Conservation (phyloP, 2,888 invertebrate genomes). For the Orthosia gothica region DNA sequence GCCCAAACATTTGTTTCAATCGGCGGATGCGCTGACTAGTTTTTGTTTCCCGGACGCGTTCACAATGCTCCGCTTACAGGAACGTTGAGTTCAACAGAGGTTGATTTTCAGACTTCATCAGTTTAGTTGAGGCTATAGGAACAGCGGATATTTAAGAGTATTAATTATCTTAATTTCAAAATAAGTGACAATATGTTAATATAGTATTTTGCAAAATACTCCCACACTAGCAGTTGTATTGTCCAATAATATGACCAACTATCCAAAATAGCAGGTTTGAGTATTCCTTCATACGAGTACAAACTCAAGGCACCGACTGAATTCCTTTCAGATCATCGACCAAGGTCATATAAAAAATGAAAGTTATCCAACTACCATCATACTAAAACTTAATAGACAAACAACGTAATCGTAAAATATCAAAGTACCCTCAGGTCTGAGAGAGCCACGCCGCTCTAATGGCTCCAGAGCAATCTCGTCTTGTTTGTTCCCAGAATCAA, state of each 20-base stretch:
- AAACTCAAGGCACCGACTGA: too few relatives aligned
- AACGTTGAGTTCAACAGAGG: slow-evolving; percentile 75
- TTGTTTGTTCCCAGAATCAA: slow-evolving; percentile 80
- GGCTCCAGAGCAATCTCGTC: slow-evolving; percentile 63
- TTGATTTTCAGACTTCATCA: slow-evolving; percentile 78
- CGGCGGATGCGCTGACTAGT: slow-evolving; percentile 74
- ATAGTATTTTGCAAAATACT: too few relatives aligned
- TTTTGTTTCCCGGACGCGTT: slow-evolving; percentile 71
- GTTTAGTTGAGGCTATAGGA: slow-evolving; percentile 60
- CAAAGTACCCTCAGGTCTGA: slow-evolving; percentile 7
- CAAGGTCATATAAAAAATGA: slow-evolving; percentile 15
- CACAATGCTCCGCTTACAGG: slow-evolving; percentile 63
- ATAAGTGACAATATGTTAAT: too few relatives aligned
- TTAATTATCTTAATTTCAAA: neutral
- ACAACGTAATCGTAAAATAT: slow-evolving; percentile 7
- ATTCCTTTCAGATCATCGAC: neutral
- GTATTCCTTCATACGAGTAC: too few relatives aligned
- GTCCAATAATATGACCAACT: neutral
- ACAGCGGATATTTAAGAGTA: slow-evolving; percentile 27
- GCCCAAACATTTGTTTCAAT: slow-evolving; percentile 68
- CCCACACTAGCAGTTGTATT: neutral
- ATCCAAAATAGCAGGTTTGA: neutral
- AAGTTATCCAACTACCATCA: slow-evolving; percentile 7
- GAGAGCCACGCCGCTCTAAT: slow-evolving; percentile 52
- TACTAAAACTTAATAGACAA: slow-evolving; percentile 11